Evolutionary conservation across 2,888 invertebrate genomes (phyloP), one percentile per base, ranked within the genome.

Genomic region (Leptogaster cylindrica): DNA sequence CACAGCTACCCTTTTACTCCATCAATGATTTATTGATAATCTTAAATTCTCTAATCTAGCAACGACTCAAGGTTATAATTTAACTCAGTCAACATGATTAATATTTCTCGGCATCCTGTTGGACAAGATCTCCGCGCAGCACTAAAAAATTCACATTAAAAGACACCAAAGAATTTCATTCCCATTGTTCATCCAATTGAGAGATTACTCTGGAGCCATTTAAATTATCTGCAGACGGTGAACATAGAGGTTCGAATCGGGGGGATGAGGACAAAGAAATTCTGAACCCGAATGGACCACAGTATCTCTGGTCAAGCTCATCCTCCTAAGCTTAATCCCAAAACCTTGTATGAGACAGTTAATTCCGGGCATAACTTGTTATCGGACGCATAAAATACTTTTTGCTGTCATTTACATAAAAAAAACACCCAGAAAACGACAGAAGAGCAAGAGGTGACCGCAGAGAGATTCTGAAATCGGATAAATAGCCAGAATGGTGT

Each of bases 141-240:
- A 27, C 10, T 28, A 27, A 27, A 44, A 41, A 44, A 44, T 48
- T 48, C 27, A 41, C 41, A 41, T 41, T 16, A 39, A 33, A 41
- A 27, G 20, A 61, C 41, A 25, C 61, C 7, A 27, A 55, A 8
- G 55, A 61, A 61, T 44, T 44, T 61, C 28, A 27, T 4, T 58
- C 27, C 61, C 61, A 61, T 61, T 61, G 61, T 61, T 61, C 61
- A 55, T 44, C 61, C 44, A 61, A 61, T 61, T 61, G 61, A 61
- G 61, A 61, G 61, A 61, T 61, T 61, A 61, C 61, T 16, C 27
- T 61, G 61, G 61, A 61, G 61, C 65, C 65, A 65, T 39, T 51
- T 65, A 65, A 65, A 65, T 65, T 65, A 65, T 65, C 65, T 50
- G 50, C 65, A 65, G 65, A 65, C 65, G 65, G 14, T 33, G 50